Base-by-base conservation (phyloP, 2,888 invertebrate species). In the Drosophila buzzatii region DNA sequence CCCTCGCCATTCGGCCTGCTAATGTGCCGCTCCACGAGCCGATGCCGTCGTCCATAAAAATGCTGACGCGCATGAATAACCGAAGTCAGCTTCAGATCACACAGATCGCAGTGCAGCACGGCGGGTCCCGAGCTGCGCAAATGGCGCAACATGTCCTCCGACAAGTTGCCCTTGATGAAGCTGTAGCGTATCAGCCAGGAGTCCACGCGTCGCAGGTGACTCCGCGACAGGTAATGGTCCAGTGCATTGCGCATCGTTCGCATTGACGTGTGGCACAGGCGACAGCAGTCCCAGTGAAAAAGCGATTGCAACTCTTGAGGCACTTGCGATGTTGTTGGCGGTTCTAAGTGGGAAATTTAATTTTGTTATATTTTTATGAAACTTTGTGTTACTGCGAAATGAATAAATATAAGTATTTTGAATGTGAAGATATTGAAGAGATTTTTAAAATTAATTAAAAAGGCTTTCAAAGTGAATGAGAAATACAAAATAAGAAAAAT, bases 21-120 rank as follows among this genome's bases (percentile, higher is more conserved):
- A 2, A 69, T 56, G 10, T 83, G 57, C 6, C 62, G 63, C 51
- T 77, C 81, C 20, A 89, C 89, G 53, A 81, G 47, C 5, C 73
- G 79, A 69, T 87, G 86, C 10, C 89, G 83, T 0, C 87, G 85
- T 7, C 86, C 86, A 31, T 61, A 66, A 51, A 87, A 85, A 56
- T 87, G 86, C 73, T 87, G 86, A 47, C 76, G 66, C 14, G 86
- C 86, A 47, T 87, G 87, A 31, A 67, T 66, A 16, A 69, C 41
- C 47, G 86, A 87, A 42, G 87, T 89, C 37, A 87, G 68, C 67
- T 78, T 77, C 35, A 87, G 77, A 16, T 89, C 87, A 44, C 86
- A 87, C n/a, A 85, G 68, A 10, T 81, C 67, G 33, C 86, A 87
- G 58, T 89, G 87, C 44, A 79, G 66, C 16, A 76, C 59, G n/a